These are phyloP conservation scores for Planococcus citri DNA, from an alignment of 1,140 invertebrate species.

Conservation along the genomic window DNA sequence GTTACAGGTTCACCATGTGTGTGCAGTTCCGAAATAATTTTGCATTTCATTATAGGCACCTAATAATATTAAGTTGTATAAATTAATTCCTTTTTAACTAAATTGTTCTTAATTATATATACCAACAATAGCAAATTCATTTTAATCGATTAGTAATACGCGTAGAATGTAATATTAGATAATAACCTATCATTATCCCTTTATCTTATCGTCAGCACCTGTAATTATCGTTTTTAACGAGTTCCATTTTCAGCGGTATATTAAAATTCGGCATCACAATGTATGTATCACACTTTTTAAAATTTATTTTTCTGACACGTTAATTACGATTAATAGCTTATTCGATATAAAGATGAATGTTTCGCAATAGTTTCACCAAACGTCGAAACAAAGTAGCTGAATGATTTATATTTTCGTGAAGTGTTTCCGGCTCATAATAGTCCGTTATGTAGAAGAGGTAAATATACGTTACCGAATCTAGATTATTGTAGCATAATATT, in stretches of 20 bases:
- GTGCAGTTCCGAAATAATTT: no score
- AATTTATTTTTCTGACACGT: neutral
- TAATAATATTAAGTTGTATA: no score
- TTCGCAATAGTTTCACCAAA: no score
- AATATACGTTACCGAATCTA: no score
- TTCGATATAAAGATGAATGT: no score
- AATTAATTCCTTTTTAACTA: neutral
- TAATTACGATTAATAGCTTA: neutral
- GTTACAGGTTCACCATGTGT: no score
- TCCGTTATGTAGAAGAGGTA: no score
- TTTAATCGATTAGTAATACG: neutral
- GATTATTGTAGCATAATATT: no score
- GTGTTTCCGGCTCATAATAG: no score
- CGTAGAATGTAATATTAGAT: neutral
- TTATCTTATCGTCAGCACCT: neutral
- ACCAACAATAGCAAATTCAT: neutral
- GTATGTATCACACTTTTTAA: neutral
- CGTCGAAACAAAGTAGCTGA: no score
- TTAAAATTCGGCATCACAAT: neutral
- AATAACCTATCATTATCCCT: neutral
- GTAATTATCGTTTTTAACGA: neutral
- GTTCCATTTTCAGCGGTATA: neutral
- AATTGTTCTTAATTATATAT: neutral
- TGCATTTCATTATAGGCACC: no score
- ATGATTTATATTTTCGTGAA: no score